phyloP scores from a whole-genome alignment of 2,888 invertebrate species.

The Steinernema hermaphroditum region DNA sequence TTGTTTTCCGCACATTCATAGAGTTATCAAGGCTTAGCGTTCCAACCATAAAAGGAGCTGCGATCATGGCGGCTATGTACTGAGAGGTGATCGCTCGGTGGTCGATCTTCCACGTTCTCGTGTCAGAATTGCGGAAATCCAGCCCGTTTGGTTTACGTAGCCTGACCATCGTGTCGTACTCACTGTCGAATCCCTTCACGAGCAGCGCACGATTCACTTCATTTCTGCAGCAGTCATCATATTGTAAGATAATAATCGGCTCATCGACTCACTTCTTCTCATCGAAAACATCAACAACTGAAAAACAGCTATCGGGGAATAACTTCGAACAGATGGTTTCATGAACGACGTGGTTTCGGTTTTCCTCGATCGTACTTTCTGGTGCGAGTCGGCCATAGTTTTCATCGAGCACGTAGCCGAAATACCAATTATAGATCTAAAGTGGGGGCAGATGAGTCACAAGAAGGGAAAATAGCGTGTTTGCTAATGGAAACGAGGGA shows the following conservation, averaged over 20 bases:
- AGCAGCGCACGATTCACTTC: slow-evolving; percentile 47
- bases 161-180: slow-evolving; percentile 49
- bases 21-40: background rate
- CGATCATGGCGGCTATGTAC: slow-evolving; percentile 38
- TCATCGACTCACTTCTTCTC: background rate
- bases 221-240: slow-evolving; percentile 50
- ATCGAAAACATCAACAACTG: background rate
- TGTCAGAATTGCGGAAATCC: slow-evolving; percentile 35
- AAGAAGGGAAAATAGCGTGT: too few relatives aligned
- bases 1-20: background rate
- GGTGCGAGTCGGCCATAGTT: background rate
- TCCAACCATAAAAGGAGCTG: slow-evolving; percentile 41
- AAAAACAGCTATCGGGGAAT: background rate
- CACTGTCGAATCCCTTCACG: slow-evolving; percentile 50
- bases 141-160: slow-evolving; percentile 45
- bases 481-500: too few relatives aligned
- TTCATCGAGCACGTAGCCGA: slow-evolving; percentile 17
- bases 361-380: background rate
- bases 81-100: slow-evolving; percentile 36
- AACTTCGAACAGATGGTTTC: background rate
- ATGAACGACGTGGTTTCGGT: background rate
- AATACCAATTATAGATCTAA: background rate
- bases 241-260: too few relatives aligned
- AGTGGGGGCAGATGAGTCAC: background rate
- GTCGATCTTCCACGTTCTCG: slow-evolving; percentile 38